Percentiles rank a stretch among this genome's conserved stretches.
Evolutionary conservation across 2,888 invertebrate genomes (phyloP).

Genomic region (Cephalotes varians): DNA sequence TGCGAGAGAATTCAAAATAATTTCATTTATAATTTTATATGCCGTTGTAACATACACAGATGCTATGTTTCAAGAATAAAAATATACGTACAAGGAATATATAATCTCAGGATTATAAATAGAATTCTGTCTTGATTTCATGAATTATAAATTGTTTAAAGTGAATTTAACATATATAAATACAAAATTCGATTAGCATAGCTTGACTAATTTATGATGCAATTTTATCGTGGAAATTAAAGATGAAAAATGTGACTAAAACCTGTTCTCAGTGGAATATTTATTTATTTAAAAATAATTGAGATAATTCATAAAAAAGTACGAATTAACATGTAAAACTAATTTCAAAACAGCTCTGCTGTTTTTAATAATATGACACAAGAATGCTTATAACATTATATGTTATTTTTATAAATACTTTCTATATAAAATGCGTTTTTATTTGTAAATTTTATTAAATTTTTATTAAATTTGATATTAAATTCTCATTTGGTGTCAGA

Average conservation of each 20-base stretch:
- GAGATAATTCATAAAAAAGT: neutral
- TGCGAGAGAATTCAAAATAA: neutral
- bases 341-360: neutral
- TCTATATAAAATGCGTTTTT: neutral
- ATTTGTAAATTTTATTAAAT: constrained; percentile 3
- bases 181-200: neutral
- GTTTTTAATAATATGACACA: constrained; percentile 12
- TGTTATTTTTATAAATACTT: neutral
- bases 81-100: neutral
- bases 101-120: neutral
- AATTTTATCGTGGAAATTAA: neutral
- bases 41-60: neutral
- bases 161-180: neutral
- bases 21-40: neutral
- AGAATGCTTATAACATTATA: neutral
- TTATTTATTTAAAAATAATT: neutral
- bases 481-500: constrained; percentile 1
- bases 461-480: neutral
- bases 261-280: neutral
- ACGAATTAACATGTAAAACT: neutral
- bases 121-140: neutral
- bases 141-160: neutral
- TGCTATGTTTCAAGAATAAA: neutral
- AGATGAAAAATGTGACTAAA: neutral
- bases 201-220: neutral